Evolutionary conservation across 2,113 vertebrate species (phyloP), one percentile per base, ranked within the genome.

Genomic region (Oreotragus oreotragus): DNA sequence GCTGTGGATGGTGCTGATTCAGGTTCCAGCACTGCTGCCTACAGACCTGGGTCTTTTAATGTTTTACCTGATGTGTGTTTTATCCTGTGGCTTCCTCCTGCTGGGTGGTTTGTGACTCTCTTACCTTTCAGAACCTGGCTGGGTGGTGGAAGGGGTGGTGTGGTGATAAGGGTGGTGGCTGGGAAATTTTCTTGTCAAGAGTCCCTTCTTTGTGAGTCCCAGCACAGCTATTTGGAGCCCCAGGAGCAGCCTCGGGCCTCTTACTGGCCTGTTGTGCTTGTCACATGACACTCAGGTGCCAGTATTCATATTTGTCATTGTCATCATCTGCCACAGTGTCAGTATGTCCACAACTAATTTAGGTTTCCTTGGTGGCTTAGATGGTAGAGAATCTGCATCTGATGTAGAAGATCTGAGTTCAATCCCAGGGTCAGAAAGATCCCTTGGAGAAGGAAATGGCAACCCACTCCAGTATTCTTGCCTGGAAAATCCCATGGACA

Each of bases 11-110:
- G 23, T 91, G 84, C 86, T 53, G 73, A 93, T 90, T 90, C 62
- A 36, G 84, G 47, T 83, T 96, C 77, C 36, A 81, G 88, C 53
- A 47, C n/a, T 81, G 64, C 88, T 96, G 66, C 66, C 86, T 84
- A 62, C 30, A 45, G 79, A 89, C 57, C 30, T 47, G 53, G 66
- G 64, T 49, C 60, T 89, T 79, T 77, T 88, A 55, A 47, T 80
- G 57, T 86, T 96, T 93, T 95, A 87, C 91, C 81, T 96, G 62
- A 84, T 77, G 62, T 96, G 77, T 17, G 36, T 83, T 95, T 94
- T 77, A 90, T 92, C 76, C 91, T 9, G 19, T 58, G 73, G 70
- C 84, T 87, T 97, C 79, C 81, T 76, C 87, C 91, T 88, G 83
- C 70, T 87, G 84, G 60, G 89, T 21, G 36, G 76, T 88, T 45